Conservation (phyloP, 1,140 invertebrate species). For the Drusus annulatus region DNA sequence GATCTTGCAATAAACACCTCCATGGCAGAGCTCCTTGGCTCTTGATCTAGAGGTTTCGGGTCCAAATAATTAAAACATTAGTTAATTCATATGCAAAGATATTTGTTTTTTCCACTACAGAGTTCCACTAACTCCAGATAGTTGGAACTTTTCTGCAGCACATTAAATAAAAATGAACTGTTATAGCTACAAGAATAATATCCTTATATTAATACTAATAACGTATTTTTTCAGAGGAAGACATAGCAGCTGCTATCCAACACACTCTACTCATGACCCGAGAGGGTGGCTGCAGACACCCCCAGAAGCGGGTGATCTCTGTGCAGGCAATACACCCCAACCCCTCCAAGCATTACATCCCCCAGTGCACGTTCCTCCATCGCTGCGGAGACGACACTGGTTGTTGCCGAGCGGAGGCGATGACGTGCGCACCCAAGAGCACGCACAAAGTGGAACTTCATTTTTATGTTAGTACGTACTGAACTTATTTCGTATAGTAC, state of each 20-base stretch:
- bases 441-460: conserved; percentile 76
- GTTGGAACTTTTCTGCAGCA: no score
- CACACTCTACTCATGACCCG: conserved; percentile 38
- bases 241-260: conserved; percentile 26
- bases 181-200: no score
- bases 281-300: conserved; percentile 76
- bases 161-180: no score
- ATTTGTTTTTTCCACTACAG: no score
- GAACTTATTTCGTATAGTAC: neutral
- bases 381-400: conserved; percentile 85
- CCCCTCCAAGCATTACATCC: conserved; percentile 79
- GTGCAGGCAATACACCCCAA: conserved; percentile 70
- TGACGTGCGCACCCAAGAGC: conserved; percentile 79
- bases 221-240: conserved; percentile 43
- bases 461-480: conserved; percentile 74
- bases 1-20: no score
- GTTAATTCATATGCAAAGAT: no score
- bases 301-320: conserved; percentile 75
- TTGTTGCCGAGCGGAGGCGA: conserved; percentile 76
- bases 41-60: no score
- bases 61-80: no score
- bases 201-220: no score
- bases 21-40: no score
- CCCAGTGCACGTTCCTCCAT: conserved; percentile 82
- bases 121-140: no score